Evolutionary conservation across 1,140 invertebrate genomes (phyloP).

Genomic region (Cyrtorhinus lividipennis): DNA sequence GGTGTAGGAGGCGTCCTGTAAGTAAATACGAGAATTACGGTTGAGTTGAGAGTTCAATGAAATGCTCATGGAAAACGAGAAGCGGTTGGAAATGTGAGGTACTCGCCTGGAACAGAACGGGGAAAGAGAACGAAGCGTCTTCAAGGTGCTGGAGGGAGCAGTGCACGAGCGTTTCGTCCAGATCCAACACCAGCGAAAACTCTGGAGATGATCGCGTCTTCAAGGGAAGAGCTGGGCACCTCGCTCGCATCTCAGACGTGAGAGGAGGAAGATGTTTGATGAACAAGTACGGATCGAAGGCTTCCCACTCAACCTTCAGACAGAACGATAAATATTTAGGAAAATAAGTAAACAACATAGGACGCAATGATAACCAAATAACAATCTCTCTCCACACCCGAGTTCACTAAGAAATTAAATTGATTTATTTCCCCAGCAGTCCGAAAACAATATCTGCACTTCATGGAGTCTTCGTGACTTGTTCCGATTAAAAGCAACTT

Average conservation of each 20-base stretch:
- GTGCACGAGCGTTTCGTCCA: conserved; percentile 92
- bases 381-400: background rate
- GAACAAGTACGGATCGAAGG: conserved; percentile 79
- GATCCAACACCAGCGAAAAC: conserved; percentile 78
- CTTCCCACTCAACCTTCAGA: conserved; percentile 52
- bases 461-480: too few relatives aligned
- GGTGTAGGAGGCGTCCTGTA: conserved; percentile 65
- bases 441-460: too few relatives aligned
- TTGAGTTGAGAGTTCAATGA: too few relatives aligned
- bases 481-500: too few relatives aligned
- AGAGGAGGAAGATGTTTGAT: conserved; percentile 85
- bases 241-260: conserved; percentile 66
- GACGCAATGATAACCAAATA: background rate
- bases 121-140: conserved; percentile 86
- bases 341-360: too few relatives aligned
- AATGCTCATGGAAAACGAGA: too few relatives aligned
- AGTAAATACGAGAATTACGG: too few relatives aligned
- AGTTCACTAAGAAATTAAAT: background rate
- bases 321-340: background rate
- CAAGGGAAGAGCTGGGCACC: conserved; percentile 78
- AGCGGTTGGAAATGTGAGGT: too few relatives aligned
- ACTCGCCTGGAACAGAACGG: conserved; percentile 56
- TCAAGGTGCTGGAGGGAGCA: conserved; percentile 84
- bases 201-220: conserved; percentile 87
- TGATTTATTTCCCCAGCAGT: too few relatives aligned